Conservation (phyloP, 2,888 invertebrate genomes). For the Rhogogaster chlorosoma region DNA sequence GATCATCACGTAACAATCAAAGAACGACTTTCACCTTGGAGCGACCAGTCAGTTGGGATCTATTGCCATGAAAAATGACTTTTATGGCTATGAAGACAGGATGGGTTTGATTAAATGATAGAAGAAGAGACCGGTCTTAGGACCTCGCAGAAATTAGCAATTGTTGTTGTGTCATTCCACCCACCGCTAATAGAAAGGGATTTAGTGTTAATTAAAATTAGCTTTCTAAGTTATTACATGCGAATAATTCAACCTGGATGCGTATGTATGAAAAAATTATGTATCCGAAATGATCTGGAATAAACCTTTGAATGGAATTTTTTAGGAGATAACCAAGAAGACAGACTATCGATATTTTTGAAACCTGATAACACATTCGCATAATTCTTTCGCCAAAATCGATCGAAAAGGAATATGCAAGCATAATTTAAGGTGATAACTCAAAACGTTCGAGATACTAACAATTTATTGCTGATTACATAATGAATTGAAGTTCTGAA, state of each 20-base stretch:
- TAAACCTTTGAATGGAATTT: background rate
- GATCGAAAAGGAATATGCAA: background rate
- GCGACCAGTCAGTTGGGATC: background rate
- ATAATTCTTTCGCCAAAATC: background rate
- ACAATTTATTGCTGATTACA: background rate
- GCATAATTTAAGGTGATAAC: background rate
- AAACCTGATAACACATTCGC: background rate
- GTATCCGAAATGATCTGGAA: background rate
- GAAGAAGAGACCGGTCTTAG: background rate
- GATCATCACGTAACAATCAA: background rate
- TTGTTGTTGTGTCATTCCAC: background rate
- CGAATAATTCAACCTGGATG: background rate
- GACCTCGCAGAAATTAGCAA: background rate
- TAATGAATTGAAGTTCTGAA: background rate
- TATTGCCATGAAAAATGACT: background rate
- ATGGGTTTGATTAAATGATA: background rate
- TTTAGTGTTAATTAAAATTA: background rate
- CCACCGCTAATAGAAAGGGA: background rate
- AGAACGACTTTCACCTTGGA: conserved; percentile 25
- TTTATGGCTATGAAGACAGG: background rate
- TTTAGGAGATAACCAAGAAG: background rate
- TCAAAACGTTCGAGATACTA: background rate
- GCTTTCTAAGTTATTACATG: conserved; percentile 15
- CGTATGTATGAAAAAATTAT: background rate
- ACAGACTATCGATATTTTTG: background rate